Percentiles rank a stretch among this genome's conserved stretches.
These are phyloP conservation scores for Myiothlypis coronata DNA, from an alignment of 2,797 vertebrate species.

Conservation along the genomic window DNA sequence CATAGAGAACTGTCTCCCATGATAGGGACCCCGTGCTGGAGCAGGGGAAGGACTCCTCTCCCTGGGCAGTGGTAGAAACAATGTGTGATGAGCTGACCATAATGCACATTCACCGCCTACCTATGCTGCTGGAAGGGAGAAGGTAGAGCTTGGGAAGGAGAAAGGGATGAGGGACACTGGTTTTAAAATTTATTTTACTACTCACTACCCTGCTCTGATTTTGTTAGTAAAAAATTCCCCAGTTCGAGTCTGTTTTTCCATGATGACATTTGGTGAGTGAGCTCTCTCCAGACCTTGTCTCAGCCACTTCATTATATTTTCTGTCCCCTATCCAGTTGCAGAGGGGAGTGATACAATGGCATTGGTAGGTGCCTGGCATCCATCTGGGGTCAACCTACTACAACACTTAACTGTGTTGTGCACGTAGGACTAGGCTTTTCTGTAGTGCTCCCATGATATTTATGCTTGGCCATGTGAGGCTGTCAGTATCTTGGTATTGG, in stretches of 20 bases:
- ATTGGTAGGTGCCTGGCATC: neutral
- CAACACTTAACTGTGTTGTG: neutral
- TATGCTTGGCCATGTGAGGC: neutral
- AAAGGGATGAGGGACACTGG: neutral
- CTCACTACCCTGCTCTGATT: neutral
- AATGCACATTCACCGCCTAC: neutral
- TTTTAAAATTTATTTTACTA: neutral
- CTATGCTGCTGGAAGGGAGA: neutral
- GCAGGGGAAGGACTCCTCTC: neutral
- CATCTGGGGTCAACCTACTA: neutral
- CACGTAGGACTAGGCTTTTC: neutral
- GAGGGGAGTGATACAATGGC: neutral
- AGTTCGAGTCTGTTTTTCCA: rapidly evolving
- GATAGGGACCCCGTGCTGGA: neutral
- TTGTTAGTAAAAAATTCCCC: neutral
- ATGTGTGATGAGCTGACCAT: neutral
- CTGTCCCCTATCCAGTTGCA: neutral
- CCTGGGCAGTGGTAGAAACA: neutral
- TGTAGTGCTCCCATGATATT: neutral
- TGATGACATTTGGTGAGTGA: neutral
- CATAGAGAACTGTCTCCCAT: neutral
- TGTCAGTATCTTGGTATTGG: neutral
- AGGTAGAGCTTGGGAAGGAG: neutral
- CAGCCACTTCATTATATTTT: neutral
- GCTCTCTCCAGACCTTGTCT: neutral